Evolutionary conservation across 1,140 invertebrate genomes (phyloP).

Genomic region (Ylistrum balloti): DNA sequence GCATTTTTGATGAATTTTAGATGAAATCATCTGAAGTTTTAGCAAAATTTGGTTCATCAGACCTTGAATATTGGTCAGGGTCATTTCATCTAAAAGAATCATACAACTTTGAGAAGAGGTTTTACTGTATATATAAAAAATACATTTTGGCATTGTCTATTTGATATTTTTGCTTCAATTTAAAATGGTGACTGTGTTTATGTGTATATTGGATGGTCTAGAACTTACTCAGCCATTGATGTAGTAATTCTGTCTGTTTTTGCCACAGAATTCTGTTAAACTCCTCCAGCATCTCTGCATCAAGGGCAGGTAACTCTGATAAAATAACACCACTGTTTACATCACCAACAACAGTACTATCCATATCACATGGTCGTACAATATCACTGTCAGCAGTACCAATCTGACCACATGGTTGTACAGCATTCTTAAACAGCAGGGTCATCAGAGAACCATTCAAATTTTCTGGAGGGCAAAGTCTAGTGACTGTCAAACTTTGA

Average conservation of each 20-base stretch:
- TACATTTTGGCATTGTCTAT: no score
- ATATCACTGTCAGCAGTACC: neutral
- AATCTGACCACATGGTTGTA: neutral
- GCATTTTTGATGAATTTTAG: no score
- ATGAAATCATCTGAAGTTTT: no score
- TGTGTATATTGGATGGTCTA: no score
- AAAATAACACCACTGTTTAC: neutral
- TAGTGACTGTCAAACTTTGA: conserved; percentile 33
- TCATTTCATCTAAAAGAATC: no score
- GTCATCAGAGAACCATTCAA: conserved; percentile 50
- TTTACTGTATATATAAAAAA: no score
- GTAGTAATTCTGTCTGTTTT: conserved; percentile 45
- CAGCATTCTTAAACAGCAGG: conserved; percentile 25
- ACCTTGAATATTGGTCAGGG: no score
- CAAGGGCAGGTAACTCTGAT: conserved; percentile 45
- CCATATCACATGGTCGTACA: neutral
- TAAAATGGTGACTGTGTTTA: no score
- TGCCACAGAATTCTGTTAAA: conserved; percentile 42
- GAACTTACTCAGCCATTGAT: conserved; percentile 49
- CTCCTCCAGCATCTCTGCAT: conserved; percentile 7
- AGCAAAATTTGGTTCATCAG: no score
- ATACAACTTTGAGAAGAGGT: no score
- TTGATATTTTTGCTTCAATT: no score
- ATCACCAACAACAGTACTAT: neutral
- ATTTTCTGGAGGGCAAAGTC: conserved; percentile 49